phyloP scores from a whole-genome alignment of 1,140 invertebrate genomes.

The Thaumatotibia leucotreta region DNA sequence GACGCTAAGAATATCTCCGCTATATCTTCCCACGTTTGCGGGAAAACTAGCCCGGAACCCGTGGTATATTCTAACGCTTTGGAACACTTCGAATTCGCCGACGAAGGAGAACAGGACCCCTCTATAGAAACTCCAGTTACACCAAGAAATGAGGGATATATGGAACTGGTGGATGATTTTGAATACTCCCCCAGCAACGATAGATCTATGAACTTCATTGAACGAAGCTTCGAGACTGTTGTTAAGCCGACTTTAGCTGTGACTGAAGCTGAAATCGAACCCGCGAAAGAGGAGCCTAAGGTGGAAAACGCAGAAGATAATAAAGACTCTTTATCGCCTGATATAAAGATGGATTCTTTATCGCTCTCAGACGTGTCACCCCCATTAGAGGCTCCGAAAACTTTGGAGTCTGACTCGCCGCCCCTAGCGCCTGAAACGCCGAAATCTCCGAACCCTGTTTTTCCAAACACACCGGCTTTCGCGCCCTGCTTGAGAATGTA shows the following conservation, averaged over 20 bases:
- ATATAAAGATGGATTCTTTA: slow-evolving; percentile 60
- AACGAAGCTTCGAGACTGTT: slow-evolving; percentile 59
- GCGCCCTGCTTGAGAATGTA: slow-evolving; percentile 41
- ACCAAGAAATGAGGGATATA: slow-evolving; percentile 59
- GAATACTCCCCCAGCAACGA: slow-evolving; percentile 62
- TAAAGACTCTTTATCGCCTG: slow-evolving; percentile 15
- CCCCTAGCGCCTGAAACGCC: slow-evolving; percentile 45
- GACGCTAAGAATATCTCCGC: slow-evolving; percentile 60
- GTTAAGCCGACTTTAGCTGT: slow-evolving; percentile 34
- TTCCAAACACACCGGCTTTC: slow-evolving; percentile 31
- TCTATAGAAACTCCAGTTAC: slow-evolving; percentile 43
- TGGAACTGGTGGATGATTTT: slow-evolving; percentile 65
- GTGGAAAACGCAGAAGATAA: slow-evolving; percentile 18
- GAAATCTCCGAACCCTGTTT: slow-evolving; percentile 39
- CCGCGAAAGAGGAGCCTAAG: slow-evolving; percentile 23
- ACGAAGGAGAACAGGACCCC: slow-evolving; percentile 64
- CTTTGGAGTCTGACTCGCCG: slow-evolving; percentile 27
- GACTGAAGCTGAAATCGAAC: slow-evolving; percentile 21
- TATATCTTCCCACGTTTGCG: slow-evolving; percentile 53
- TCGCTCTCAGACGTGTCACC: slow-evolving; percentile 48
- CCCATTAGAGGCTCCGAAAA: slow-evolving; percentile 36
- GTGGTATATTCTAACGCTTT: slow-evolving; percentile 58
- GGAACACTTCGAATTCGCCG: slow-evolving; percentile 64
- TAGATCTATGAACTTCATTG: slow-evolving; percentile 77
- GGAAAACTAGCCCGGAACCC: slow-evolving; percentile 40